Evolutionary conservation across 2,888 invertebrate species (phyloP).

Genomic region (Charanyca ferruginea): DNA sequence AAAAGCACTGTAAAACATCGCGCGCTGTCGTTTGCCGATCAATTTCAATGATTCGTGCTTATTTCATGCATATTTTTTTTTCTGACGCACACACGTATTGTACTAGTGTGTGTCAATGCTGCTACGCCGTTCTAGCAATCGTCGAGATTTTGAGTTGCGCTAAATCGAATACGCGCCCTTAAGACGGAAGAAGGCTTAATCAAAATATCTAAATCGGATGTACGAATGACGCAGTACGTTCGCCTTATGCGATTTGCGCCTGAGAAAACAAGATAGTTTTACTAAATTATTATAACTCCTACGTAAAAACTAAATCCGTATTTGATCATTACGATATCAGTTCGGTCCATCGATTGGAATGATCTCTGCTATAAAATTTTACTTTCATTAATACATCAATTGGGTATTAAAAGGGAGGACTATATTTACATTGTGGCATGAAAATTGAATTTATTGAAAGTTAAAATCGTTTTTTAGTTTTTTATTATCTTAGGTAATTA

Average conservation of each 20-base stretch:
- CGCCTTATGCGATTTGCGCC: slow-evolving; percentile 14
- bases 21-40: too few species aligned
- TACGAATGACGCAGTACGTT: slow-evolving; percentile 28
- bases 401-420: slow-evolving; percentile 4
- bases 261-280: not conserved
- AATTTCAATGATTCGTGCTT: too few species aligned
- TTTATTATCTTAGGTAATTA: slow-evolving; percentile 32
- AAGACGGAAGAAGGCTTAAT: too few species aligned
- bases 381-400: slow-evolving; percentile 15
- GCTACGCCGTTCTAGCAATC: too few species aligned
- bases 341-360: not conserved
- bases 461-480: slow-evolving; percentile 5
- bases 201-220: slow-evolving; percentile 24
- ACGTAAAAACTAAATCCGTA: not conserved
- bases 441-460: not conserved
- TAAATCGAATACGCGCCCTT: too few species aligned
- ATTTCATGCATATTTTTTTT: too few species aligned
- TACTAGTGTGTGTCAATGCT: too few species aligned
- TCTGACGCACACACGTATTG: too few species aligned
- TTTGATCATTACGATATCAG: slow-evolving; percentile 9
- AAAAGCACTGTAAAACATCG: too few species aligned
- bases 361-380: slow-evolving; percentile 9
- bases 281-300: too few species aligned
- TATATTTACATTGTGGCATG: slow-evolving; percentile 22
- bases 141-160: too few species aligned